A percentile compares a stretch with the other conserved stretches of the same genome.
Conservation (phyloP, 1,140 invertebrate genomes). For the Hycleus phaleratus region DNA sequence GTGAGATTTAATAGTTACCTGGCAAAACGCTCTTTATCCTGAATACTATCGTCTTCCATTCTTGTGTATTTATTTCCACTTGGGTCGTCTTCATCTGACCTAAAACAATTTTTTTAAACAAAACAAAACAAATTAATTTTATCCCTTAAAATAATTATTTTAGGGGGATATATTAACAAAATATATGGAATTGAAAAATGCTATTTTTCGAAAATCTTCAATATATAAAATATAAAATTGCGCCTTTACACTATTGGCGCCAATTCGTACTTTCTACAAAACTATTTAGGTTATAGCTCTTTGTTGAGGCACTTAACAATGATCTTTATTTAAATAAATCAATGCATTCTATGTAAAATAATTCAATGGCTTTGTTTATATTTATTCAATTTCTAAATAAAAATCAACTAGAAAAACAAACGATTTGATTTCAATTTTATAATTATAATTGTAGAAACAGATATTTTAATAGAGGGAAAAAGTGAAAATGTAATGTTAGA, state of each 20-base stretch:
- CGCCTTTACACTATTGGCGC: background rate
- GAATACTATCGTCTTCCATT: constrained; percentile 87
- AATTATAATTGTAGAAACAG: no score
- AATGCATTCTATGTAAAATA: background rate
- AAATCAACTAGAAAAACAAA: no score
- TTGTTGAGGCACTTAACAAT: constrained; percentile 17
- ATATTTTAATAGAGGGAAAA: no score
- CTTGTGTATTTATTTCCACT: constrained; percentile 71
- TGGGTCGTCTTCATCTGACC: constrained; percentile 79
- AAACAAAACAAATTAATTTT: background rate
- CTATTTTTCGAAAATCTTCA: background rate
- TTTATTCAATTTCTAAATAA: no score
- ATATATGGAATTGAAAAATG: background rate
- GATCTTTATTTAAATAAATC: constrained; percentile 6
- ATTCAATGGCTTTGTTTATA: background rate
- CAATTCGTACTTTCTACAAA: constrained; percentile 32
- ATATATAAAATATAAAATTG: background rate
- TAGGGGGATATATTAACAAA: background rate
- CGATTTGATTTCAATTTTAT: no score
- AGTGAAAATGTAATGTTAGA: background rate
- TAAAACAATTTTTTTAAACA: constrained; percentile 33
- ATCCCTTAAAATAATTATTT: background rate
- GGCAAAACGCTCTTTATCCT: constrained; percentile 93
- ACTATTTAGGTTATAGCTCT: constrained; percentile 34
- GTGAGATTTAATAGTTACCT: constrained; percentile 52